phyloP scores from a whole-genome alignment of 2,797 vertebrate species.

The Odontamblyopus rebecca region DNA sequence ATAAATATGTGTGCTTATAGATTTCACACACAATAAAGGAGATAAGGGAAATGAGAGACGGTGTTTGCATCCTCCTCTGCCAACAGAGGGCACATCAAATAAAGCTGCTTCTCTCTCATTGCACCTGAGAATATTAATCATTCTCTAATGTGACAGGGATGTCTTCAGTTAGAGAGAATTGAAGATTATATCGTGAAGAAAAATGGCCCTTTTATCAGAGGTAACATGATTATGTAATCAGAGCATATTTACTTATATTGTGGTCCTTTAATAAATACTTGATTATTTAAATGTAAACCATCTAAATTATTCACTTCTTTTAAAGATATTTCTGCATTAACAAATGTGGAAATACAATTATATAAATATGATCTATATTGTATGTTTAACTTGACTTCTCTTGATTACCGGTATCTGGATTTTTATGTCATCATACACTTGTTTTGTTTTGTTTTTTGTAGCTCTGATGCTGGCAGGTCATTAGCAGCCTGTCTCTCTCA shows the following conservation, averaged over 20 bases:
- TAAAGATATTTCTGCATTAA: not conserved
- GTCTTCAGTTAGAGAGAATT: not conserved
- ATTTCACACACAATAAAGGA: slow-evolving; percentile 11
- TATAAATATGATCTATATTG: not conserved
- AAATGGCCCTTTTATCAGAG: not conserved
- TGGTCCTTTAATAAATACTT: not conserved
- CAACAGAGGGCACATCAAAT: not conserved
- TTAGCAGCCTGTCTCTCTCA: slow-evolving; percentile 34
- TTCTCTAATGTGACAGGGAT: not conserved
- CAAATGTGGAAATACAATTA: not conserved
- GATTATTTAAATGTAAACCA: not conserved
- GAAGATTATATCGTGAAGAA: not conserved
- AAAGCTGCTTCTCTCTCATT: not conserved
- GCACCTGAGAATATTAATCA: not conserved
- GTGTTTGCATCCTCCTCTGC: not conserved
- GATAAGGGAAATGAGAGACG: not conserved
- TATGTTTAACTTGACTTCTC: not conserved
- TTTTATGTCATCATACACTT: not conserved
- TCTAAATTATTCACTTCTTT: not conserved
- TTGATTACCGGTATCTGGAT: not conserved
- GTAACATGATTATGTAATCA: not conserved
- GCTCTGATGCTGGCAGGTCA: slow-evolving; percentile 13
- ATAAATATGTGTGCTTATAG: slow-evolving; percentile 2
- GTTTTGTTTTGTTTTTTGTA: not conserved
- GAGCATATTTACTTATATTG: not conserved